These are phyloP conservation scores for Dasyornis broadbenti DNA, from an alignment of 2,113 vertebrate species.

Conservation along the genomic window DNA sequence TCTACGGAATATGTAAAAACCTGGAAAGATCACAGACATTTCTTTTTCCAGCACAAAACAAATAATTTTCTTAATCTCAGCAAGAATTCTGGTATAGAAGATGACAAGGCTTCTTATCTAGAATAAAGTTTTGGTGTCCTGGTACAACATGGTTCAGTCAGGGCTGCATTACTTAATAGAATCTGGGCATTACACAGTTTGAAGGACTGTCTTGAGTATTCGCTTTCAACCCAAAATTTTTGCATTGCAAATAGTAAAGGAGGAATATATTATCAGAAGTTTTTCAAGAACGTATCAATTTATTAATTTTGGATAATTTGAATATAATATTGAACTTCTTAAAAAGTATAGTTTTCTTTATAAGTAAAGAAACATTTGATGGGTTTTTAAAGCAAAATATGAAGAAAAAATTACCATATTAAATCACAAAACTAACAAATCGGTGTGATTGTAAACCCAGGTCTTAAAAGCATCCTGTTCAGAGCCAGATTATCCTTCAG, in stretches of 20 bases:
- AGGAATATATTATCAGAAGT: not conserved
- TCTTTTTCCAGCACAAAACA: not conserved
- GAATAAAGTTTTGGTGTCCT: not conserved
- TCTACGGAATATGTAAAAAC: not conserved
- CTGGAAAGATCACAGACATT: not conserved
- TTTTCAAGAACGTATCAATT: not conserved
- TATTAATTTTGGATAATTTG: not conserved
- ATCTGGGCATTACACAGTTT: not conserved
- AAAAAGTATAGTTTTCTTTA: not conserved
- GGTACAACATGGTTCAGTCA: not conserved
- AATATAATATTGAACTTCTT: not conserved
- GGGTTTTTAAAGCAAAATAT: not conserved
- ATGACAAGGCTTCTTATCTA: not conserved
- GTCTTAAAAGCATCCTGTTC: conserved; percentile 34
- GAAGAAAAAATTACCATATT: not conserved
- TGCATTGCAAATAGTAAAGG: not conserved
- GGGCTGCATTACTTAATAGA: not conserved
- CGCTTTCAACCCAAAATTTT: not conserved
- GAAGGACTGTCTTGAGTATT: not conserved
- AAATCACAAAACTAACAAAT: not conserved
- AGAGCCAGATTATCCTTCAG: not conserved
- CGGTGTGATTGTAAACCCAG: not conserved
- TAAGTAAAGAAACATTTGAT: not conserved
- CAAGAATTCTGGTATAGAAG: not conserved
- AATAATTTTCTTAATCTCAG: not conserved